phyloP scores from a whole-genome alignment of 2,797 vertebrate genomes.

The Pangasius krempfi region DNA sequence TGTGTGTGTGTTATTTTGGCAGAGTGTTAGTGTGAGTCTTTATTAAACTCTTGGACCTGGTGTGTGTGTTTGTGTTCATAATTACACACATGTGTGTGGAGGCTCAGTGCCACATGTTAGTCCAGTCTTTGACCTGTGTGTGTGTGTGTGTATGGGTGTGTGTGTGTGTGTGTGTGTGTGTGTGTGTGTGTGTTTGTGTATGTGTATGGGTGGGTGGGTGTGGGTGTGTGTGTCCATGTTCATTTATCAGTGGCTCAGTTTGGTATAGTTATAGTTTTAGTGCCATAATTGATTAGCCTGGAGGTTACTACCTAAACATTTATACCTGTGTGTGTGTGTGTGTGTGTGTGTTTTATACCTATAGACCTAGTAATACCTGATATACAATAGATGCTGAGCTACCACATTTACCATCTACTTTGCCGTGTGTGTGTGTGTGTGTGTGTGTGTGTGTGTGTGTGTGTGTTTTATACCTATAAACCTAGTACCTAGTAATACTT shows the following conservation, averaged over 20 bases:
- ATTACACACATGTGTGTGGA: constrained; percentile 52
- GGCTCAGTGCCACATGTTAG: constrained; percentile 44
- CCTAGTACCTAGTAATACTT: too few species aligned
- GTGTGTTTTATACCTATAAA: neutral
- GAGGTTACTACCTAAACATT: neutral
- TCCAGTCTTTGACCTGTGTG: constrained; percentile 42
- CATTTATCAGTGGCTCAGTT: constrained; percentile 11
- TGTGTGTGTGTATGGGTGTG: neutral
- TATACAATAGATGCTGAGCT: too few species aligned
- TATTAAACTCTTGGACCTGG: constrained; percentile 25
- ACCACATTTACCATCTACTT: too few species aligned
- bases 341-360: too few species aligned
- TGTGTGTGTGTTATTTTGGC: constrained; percentile 11
- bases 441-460: neutral
- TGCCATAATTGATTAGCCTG: constrained; percentile 20
- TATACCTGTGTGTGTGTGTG: too few species aligned
- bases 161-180: neutral
- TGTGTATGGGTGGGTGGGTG: neutral
- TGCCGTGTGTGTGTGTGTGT: too few species aligned
- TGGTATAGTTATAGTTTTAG: constrained; percentile 11
- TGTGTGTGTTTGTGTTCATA: constrained; percentile 53
- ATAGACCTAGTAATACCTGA: too few species aligned
- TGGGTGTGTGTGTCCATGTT: neutral
- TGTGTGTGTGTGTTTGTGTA: neutral
- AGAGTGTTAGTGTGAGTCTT: constrained; percentile 25